These are phyloP conservation scores for Rhopilema esculentum DNA, from an alignment of 30 jellyfish, hydroid and myxozoan species.

Conservation along the genomic window DNA sequence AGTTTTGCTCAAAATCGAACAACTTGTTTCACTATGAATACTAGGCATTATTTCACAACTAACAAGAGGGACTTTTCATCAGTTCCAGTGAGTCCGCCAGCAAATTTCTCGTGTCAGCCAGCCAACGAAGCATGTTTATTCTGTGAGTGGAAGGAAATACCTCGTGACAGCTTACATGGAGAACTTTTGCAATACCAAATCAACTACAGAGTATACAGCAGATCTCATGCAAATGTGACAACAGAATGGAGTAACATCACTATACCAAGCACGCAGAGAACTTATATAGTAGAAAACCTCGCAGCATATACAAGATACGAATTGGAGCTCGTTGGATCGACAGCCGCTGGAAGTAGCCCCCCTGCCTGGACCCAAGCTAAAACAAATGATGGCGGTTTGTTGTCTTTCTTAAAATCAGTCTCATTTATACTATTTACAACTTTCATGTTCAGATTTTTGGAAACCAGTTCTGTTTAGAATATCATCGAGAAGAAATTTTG, in stretches of 20 bases:
- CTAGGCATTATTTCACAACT: background rate
- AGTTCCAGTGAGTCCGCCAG: slow-evolving; percentile 37
- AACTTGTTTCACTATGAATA: no score
- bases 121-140: background rate
- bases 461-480: no score
- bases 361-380: slow-evolving; percentile 19
- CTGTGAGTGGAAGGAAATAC: slow-evolving; percentile 20
- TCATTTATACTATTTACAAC: background rate
- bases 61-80: background rate
- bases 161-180: slow-evolving; percentile 10
- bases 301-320: slow-evolving; percentile 20
- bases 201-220: slow-evolving; percentile 11
- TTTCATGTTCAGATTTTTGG: background rate
- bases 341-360: slow-evolving; percentile 50
- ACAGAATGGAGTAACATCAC: background rate
- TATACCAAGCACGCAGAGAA: background rate
- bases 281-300: background rate
- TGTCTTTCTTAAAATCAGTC: background rate
- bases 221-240: background rate
- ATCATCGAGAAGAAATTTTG: no score
- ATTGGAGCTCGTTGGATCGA: slow-evolving; percentile 31
- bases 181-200: slow-evolving; percentile 1
- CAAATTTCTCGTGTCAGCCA: slow-evolving; percentile 10
- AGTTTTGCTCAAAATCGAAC: no score
- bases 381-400: slow-evolving; percentile 37